Base-by-base conservation (phyloP, 1,140 invertebrate genomes). In the Apocrypta bakeri region DNA sequence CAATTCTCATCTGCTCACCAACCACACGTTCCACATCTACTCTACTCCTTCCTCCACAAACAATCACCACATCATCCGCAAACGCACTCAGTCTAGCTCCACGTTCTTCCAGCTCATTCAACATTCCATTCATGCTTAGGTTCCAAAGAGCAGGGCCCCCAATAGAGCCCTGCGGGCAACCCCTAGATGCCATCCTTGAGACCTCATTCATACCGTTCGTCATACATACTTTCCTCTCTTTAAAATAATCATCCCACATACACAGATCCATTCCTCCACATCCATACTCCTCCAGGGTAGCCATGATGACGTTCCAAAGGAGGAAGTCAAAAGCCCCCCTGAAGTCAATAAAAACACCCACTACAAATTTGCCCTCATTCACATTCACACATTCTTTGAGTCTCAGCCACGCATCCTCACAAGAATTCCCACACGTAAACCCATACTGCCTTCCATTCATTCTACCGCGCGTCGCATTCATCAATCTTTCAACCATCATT, bases 291-390 rank as follows among this genome's bases (percentile, higher is more conserved):
- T 0, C 68, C 12, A 87, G 24, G 12, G 87, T 86, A 0, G 82
- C 31, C 21, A 90, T 68, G 0, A 90, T 86, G 73, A 86, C 87
- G 0, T 81, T 76, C 88, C 89, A 91, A 81, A 86, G 86, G 0
- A 86, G 79, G 24, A 85, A 87, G 37, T 73, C 24, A 12, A 73
- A 73, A 0, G 71, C 71, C 0, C 71, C 71, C 4, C 25, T 42
- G 25, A 80, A 88, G 76, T 89, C 89, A 0, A 90, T 42, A 40
- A 80, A 84, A 0, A 86, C 29, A 0, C 61, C 81, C 0, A 79
- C 3, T 0, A 83, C 83, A 77, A 83, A 82, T 21, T 79, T 90
- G n/a, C n/a, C n/a, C n/a, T n/a, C n/a, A n/a, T n/a, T n/a, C n/a
- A n/a, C n/a, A n/a, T n/a, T n/a, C n/a, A n/a, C n/a, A n/a, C n/a